phyloP scores from a whole-genome alignment of 2,888 invertebrate species.

The Xestia ashworthii region DNA sequence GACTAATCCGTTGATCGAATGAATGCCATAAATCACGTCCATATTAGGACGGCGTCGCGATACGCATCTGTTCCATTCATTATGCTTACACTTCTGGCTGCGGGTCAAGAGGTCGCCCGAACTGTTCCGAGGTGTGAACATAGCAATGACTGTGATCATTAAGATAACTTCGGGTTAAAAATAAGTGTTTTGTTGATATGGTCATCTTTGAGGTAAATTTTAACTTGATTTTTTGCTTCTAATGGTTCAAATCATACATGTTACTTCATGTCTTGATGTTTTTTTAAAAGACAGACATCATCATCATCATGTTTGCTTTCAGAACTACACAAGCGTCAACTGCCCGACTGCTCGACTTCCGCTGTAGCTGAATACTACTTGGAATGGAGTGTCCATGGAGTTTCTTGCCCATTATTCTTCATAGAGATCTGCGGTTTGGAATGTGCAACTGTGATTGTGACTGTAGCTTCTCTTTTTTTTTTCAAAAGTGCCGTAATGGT shows the following conservation, averaged over 20 bases:
- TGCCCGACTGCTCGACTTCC: background rate
- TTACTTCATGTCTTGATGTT: too few relatives aligned
- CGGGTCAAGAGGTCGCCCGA: constrained; percentile 42
- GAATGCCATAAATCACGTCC: constrained; percentile 55
- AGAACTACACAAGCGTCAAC: background rate
- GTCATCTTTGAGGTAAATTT: background rate
- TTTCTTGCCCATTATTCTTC: too few relatives aligned
- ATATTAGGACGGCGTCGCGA: constrained; percentile 51
- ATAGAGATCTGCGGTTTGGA: too few relatives aligned
- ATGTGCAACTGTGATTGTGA: too few relatives aligned
- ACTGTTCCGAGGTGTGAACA: constrained; percentile 21
- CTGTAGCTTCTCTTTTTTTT: too few relatives aligned
- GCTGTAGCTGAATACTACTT: background rate
- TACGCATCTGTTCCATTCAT: constrained; percentile 55
- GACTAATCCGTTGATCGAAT: constrained; percentile 51
- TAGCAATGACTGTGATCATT: constrained; percentile 49
- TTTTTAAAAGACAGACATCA: background rate
- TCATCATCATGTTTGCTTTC: background rate
- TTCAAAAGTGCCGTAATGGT: too few relatives aligned
- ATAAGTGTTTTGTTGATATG: background rate
- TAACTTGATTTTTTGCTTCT: background rate
- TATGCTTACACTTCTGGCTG: constrained; percentile 19
- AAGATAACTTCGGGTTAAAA: background rate
- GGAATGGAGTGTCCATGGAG: too few relatives aligned
- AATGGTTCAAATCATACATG: background rate